These are phyloP conservation scores for Heteromormyrus szaboi DNA, from an alignment of 2,797 vertebrate species.

Conservation along the genomic window DNA sequence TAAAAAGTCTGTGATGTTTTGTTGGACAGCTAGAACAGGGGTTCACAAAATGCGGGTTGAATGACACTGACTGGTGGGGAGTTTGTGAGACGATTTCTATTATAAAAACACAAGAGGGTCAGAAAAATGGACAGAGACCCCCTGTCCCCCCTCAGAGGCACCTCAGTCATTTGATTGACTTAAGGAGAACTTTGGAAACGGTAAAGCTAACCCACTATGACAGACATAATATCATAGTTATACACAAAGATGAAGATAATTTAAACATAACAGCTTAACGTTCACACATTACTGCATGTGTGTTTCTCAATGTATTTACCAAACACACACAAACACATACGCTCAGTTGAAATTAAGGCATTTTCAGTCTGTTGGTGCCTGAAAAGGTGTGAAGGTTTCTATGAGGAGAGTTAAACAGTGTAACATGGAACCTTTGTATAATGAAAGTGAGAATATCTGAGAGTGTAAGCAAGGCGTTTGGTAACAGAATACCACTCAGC, in stretches of 20 bases:
- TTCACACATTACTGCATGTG: conserved; percentile 27
- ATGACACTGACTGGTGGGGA: not conserved
- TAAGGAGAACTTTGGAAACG: not conserved
- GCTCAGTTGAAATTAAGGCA: conserved; percentile 55
- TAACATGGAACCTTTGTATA: conserved; percentile 48
- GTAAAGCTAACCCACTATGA: not conserved
- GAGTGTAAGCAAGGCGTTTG: conserved; percentile 25
- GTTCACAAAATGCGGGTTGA: not conserved
- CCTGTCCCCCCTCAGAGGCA: not conserved
- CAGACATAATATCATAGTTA: not conserved
- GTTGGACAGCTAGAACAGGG: not conserved
- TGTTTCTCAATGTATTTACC: conserved; percentile 34
- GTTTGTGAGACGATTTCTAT: not conserved
- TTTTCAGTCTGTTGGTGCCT: conserved; percentile 55
- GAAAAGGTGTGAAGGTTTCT: conserved; percentile 30
- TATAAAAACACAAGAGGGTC: not conserved
- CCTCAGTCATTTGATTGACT: not conserved
- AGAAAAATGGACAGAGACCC: not conserved
- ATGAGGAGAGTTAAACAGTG: conserved; percentile 33
- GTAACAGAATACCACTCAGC: not conserved
- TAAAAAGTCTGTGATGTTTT: not conserved
- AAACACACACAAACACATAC: conserved; percentile 16
- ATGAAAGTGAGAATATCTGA: conserved; percentile 41
- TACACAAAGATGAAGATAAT: not conserved
- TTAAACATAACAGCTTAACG: not conserved